Base-by-base conservation (phyloP, 2,888 invertebrate genomes). In the Campaea margaritaria region DNA sequence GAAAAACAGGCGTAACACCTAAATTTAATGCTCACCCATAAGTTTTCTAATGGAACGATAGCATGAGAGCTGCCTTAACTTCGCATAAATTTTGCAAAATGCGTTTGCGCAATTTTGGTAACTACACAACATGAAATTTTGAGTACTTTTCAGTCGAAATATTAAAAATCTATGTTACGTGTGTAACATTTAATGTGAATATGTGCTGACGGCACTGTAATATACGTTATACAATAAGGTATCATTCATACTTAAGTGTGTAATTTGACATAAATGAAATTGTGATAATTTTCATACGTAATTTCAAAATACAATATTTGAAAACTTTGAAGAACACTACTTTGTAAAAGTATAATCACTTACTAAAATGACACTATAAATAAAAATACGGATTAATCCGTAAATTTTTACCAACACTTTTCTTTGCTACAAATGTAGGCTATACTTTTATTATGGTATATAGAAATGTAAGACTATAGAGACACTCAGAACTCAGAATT, bases 121-220 rank as follows among this genome's bases (percentile, higher is more conserved):
- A 79, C n/a, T n/a, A n/a, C 81, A 62, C 56, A 73, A 69, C 72
- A 72, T 72, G 60, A 68, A 63, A 55, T 69, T 69, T 67, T 69
- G 68, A 66, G 66, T 57, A 67, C 65, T 68, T 72, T 51, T 67
- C 65, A 68, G 67, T 68, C 63, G 61, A 62, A 65, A 65, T 41
- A 56, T 56, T 60, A 49, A 57, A 54, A 49, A 58, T 28, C 51
- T 54, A 52, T 10, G 21, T 58, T 43, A 21, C 21, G 21, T 21
- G 21, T 21, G 5, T 2, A 57, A 31, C 31, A 31, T 27, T 27
- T 27, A n/a, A 21, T 21, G 21, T 21, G 3, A 31, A 31, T n/a
- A n/a, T 10, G 31, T 31, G 31, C 31, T 31, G 9, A 31, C 31
- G 31, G 31, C 10, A 7, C 31, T 31, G 31, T 9, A 10, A 1